A percentile compares a stretch with the other conserved stretches of the same genome.
Conservation (phyloP, 1,140 invertebrate genomes). For the Drosophila erecta region DNA sequence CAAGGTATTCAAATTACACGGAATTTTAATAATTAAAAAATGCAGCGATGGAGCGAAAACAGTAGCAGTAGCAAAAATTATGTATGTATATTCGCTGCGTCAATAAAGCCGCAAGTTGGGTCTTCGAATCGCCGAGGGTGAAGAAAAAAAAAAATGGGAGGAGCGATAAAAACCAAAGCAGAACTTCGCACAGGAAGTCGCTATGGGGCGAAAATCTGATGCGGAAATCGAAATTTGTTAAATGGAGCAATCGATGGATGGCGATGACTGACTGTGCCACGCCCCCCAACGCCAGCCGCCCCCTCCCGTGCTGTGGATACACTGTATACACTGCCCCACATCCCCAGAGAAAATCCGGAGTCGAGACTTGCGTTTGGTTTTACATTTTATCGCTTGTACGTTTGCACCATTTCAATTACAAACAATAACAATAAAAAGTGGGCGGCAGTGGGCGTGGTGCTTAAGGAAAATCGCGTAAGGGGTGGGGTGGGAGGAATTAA, state of each 20-base stretch:
- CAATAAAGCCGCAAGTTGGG: constrained; percentile 48
- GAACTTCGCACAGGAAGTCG: constrained; percentile 70
- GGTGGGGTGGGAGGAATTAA: constrained; percentile 10
- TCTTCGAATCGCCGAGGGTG: constrained; percentile 1
- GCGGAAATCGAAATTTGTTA: constrained; percentile 83
- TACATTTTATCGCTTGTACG: constrained; percentile 83
- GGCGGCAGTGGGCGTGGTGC: constrained; percentile 29
- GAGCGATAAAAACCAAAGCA: constrained; percentile 66
- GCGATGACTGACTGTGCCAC: constrained; percentile 42
- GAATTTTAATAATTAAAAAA: constrained; percentile 73
- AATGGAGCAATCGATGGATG: constrained; percentile 81
- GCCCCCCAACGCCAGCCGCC: not conserved
- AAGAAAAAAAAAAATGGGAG: constrained; percentile 8
- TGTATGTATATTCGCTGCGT: constrained; percentile 44
- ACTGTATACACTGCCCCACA: not conserved
- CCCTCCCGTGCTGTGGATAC: not conserved
- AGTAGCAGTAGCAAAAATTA: constrained; percentile 10
- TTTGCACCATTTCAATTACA: constrained; percentile 83
- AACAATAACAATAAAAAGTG: constrained; percentile 81
- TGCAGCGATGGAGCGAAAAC: constrained; percentile 39
- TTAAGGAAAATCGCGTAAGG: constrained; percentile 56
- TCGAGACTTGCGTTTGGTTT: constrained; percentile 59
- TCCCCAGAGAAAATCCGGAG: constrained; percentile 6
- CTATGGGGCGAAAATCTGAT: constrained; percentile 75
- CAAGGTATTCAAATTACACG: constrained; percentile 46